Conservation (phyloP, 2,797 vertebrate species). For the Calcarius lapponicus region DNA sequence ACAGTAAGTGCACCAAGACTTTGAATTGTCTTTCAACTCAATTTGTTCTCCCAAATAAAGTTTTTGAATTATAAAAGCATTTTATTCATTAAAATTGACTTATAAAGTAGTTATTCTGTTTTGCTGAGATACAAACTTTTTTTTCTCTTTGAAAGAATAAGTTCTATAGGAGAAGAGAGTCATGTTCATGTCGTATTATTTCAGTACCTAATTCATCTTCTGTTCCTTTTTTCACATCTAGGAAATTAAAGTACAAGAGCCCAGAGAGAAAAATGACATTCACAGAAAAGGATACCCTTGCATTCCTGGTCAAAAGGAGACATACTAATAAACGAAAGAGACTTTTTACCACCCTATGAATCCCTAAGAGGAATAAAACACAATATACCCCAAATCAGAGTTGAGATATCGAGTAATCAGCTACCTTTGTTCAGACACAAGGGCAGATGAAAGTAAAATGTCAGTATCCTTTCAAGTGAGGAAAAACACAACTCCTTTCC, state of each 20-base stretch:
- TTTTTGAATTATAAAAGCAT: slow-evolving; percentile 1
- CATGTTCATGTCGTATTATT: slow-evolving; percentile 12
- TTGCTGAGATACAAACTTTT: neutral
- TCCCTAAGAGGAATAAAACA: slow-evolving; percentile 59
- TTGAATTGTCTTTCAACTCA: neutral
- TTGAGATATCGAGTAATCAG: neutral
- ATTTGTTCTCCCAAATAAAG: neutral
- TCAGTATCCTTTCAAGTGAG: slow-evolving; percentile 43
- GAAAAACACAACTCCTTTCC: slow-evolving; percentile 20
- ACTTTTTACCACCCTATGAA: slow-evolving; percentile 44
- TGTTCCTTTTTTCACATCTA: slow-evolving; percentile 43
- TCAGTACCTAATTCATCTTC: slow-evolving; percentile 47
- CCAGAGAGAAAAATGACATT: slow-evolving; percentile 66
- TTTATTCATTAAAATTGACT: neutral
- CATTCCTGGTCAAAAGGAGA: slow-evolving; percentile 59
- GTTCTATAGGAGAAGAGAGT: slow-evolving; percentile 19
- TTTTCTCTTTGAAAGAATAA: slow-evolving; percentile 17
- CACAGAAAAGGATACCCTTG: slow-evolving; percentile 65
- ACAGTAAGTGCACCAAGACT: neutral
- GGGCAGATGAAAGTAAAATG: slow-evolving; percentile 66
- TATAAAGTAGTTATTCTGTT: neutral
- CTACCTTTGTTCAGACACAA: slow-evolving; percentile 59
- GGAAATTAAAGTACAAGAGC: slow-evolving; percentile 68
- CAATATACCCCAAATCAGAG: slow-evolving; percentile 52
- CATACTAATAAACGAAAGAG: slow-evolving; percentile 65